phyloP scores from a whole-genome alignment of 2,113 vertebrate genomes.

The Crotalus helleri region DNA sequence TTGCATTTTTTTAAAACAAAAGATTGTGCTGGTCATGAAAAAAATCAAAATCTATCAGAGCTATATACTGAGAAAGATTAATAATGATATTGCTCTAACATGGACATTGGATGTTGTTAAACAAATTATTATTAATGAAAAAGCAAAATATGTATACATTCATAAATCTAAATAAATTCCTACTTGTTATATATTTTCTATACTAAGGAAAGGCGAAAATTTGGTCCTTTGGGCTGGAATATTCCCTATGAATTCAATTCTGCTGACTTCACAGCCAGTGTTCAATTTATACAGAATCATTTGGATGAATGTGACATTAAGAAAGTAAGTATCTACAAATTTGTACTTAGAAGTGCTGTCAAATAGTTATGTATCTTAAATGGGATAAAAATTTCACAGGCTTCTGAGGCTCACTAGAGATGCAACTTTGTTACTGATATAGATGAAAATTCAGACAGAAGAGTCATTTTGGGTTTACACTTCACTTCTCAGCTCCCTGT shows the following conservation, averaged over 20 bases:
- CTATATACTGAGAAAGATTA: not conserved
- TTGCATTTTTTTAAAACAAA: not conserved
- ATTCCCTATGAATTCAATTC: conserved; percentile 80
- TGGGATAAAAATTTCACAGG: not conserved
- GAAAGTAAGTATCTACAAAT: conserved; percentile 64
- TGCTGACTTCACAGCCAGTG: conserved; percentile 71
- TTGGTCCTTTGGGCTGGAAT: conserved; percentile 79
- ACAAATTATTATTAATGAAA: not conserved
- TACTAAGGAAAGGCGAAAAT: conserved; percentile 74
- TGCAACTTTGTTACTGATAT: not conserved
- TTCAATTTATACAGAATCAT: conserved; percentile 79
- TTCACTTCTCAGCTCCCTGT: not conserved
- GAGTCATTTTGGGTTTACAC: not conserved
- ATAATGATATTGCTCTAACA: not conserved
- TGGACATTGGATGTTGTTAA: not conserved
- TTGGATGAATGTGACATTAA: conserved; percentile 74
- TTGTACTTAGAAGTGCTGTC: not conserved
- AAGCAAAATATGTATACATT: not conserved
- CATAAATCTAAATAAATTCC: not conserved
- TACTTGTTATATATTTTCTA: conserved; percentile 44
- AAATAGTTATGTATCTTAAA: not conserved
- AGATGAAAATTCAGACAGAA: not conserved
- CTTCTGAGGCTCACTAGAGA: not conserved
- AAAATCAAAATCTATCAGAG: not conserved
- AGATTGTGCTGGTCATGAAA: not conserved